These are phyloP conservation scores for Tringa solitaria DNA, from an alignment of 2,113 vertebrate genomes.

Conservation along the genomic window DNA sequence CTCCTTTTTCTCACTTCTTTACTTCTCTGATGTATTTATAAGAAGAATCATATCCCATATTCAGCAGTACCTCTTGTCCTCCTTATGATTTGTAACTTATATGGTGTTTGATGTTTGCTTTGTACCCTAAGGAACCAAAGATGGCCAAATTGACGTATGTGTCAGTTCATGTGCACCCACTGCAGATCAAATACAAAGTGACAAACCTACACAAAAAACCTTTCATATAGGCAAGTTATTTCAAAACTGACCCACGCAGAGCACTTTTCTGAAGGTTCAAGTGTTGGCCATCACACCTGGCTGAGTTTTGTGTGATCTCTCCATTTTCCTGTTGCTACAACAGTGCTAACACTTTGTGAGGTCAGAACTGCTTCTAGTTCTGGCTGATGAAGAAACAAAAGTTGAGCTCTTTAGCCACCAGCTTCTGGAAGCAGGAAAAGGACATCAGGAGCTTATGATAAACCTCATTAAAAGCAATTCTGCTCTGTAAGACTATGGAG, in stretches of 20 bases:
- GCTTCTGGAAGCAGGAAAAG: slow-evolving; percentile 29
- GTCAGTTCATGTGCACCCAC: not conserved
- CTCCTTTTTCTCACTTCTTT: not conserved
- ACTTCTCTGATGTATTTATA: not conserved
- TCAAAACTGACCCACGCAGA: not conserved
- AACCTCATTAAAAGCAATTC: slow-evolving; percentile 43
- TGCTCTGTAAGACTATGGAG: not conserved
- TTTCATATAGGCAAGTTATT: not conserved
- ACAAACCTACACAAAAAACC: not conserved
- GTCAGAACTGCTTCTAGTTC: not conserved
- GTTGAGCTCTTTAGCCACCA: not conserved
- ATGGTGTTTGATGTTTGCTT: not conserved
- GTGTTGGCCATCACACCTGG: not conserved
- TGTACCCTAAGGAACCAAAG: not conserved
- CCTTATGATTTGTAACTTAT: not conserved
- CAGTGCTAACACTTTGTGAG: not conserved
- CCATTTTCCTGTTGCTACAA: not conserved
- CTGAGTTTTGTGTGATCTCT: not conserved
- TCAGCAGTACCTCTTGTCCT: not conserved
- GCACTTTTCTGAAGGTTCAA: not conserved
- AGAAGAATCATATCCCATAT: not conserved
- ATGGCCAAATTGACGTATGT: not conserved
- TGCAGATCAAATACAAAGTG: not conserved
- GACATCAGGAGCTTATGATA: slow-evolving; percentile 35
- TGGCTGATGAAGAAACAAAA: not conserved